phyloP scores from a whole-genome alignment of 2,888 invertebrate genomes.

The Drosophila stalkeri region DNA sequence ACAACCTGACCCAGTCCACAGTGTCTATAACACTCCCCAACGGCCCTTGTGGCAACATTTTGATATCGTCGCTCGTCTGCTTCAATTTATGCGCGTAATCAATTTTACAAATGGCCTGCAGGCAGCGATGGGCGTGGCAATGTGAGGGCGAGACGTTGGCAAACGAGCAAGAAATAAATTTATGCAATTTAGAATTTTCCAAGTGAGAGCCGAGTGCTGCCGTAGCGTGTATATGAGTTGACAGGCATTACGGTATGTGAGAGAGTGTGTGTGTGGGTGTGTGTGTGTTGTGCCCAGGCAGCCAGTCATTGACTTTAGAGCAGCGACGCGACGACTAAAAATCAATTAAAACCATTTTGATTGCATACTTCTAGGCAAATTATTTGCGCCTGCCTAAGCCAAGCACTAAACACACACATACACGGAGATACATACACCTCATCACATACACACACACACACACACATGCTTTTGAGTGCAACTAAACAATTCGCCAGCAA shows the following conservation, averaged over 20 bases:
- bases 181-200: constrained; percentile 78
- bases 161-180: constrained; percentile 68
- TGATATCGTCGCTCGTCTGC: constrained; percentile 69
- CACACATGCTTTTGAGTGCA: constrained; percentile 30
- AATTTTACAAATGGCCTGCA: constrained; percentile 81
- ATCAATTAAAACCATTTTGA: constrained; percentile 80
- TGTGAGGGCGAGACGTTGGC: constrained; percentile 18
- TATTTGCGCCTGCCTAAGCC: constrained; percentile 47
- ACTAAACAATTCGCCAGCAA: not conserved
- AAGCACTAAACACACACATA: constrained; percentile 19
- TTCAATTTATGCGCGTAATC: constrained; percentile 82
- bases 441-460: not conserved
- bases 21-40: no score
- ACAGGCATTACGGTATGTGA: constrained; percentile 32
- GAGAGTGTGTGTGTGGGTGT: constrained; percentile 3
- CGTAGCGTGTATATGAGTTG: constrained; percentile 33
- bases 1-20: not conserved
- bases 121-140: constrained; percentile 59
- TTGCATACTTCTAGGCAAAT: constrained; percentile 66
- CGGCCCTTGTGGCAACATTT: constrained; percentile 55
- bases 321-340: constrained; percentile 61
- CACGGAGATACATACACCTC: constrained; percentile 6
- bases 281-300: constrained; percentile 21
- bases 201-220: constrained; percentile 37
- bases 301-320: constrained; percentile 73